phyloP scores from a whole-genome alignment of 2,113 vertebrate species.

The Onychostruthus taczanowskii region DNA sequence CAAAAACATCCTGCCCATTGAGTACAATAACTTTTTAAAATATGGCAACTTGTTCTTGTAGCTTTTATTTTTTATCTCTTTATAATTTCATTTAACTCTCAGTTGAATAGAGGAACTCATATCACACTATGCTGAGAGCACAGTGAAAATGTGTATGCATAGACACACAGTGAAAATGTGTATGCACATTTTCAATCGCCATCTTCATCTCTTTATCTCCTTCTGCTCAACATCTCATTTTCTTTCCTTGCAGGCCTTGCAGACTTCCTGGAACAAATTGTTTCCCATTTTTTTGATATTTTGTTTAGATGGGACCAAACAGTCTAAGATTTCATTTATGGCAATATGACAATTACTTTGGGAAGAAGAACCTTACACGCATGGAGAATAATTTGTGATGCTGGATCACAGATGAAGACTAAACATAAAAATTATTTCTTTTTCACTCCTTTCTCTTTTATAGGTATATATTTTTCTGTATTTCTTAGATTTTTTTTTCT shows the following conservation, averaged over 20 bases:
- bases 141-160: neutral
- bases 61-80: neutral
- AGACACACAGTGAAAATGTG: neutral
- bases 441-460: neutral
- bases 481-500: neutral
- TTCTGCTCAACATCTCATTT: neutral
- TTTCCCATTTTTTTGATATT: neutral
- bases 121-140: neutral
- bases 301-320: neutral
- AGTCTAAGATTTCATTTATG: neutral
- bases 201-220: neutral
- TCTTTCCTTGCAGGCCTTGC: neutral
- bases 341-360: neutral
- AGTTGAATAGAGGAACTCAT: neutral
- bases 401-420: neutral
- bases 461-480: neutral
- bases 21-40: neutral
- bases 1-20: neutral
- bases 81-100: neutral
- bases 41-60: neutral
- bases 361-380: neutral
- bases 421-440: neutral
- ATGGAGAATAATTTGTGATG: neutral
- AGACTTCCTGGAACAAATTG: neutral
- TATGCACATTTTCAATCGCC: rapidly evolving